These are phyloP conservation scores for Atractosteus spatula DNA, from an alignment of 2,113 vertebrate species.

Conservation along the genomic window DNA sequence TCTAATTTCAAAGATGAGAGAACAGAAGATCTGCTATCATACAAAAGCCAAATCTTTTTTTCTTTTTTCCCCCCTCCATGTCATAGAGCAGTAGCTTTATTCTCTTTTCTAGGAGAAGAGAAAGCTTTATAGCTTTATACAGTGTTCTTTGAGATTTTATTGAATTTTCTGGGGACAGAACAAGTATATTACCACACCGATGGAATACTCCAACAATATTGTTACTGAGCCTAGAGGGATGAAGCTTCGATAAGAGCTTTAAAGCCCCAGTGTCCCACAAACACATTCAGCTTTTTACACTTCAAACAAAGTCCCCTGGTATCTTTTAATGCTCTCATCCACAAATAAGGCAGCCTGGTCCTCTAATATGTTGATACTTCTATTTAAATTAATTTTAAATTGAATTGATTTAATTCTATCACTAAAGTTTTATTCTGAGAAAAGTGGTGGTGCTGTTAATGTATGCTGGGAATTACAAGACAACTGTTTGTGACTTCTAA, in stretches of 20 bases:
- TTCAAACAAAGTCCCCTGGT: background rate
- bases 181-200: conserved; percentile 11
- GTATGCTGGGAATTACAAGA: no score
- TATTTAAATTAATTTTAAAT: no score
- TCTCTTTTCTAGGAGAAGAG: conserved; percentile 45
- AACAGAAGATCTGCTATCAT: conserved; percentile 49
- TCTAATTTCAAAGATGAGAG: conserved; percentile 61
- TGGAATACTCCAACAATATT: conserved; percentile 11
- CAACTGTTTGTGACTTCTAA: no score
- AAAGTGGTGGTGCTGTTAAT: no score
- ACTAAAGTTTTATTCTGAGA: no score
- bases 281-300: background rate
- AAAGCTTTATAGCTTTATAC: conserved; percentile 27
- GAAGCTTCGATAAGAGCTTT: conserved; percentile 2
- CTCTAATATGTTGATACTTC: no score
- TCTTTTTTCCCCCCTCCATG: conserved; percentile 11
- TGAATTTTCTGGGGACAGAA: conserved; percentile 21
- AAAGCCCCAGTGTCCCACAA: background rate
- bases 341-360: background rate
- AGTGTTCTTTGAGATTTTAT: conserved; percentile 16
- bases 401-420: no score
- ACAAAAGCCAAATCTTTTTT: conserved; percentile 39
- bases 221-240: conserved; percentile 2
- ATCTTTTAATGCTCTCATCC: background rate
- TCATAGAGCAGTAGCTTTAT: conserved; percentile 36